phyloP scores from a whole-genome alignment of 2,888 invertebrate species.

The Galeruca laticollis region DNA sequence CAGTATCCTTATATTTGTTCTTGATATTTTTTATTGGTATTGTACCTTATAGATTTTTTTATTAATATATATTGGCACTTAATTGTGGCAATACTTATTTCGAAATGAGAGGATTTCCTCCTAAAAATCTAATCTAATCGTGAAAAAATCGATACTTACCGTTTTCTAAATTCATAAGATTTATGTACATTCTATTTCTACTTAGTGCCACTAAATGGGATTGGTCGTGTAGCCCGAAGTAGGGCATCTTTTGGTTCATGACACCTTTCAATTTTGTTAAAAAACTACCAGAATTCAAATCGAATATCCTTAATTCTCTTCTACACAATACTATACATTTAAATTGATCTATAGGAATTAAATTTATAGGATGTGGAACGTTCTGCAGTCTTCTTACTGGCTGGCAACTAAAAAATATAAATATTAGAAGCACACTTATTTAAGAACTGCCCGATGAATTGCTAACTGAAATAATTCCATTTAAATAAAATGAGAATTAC shows the following conservation, averaged over 20 bases:
- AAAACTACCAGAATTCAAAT: conserved; percentile 81
- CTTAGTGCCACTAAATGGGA: conserved; percentile 86
- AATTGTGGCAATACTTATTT: neutral
- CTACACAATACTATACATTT: conserved; percentile 85
- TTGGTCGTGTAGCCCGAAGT: conserved; percentile 85
- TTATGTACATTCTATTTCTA: conserved; percentile 90
- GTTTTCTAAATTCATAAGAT: conserved; percentile 85
- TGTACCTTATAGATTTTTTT: too few species aligned
- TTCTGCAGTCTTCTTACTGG: conserved; percentile 77
- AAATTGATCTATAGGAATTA: conserved; percentile 82
- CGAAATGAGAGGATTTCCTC: too few species aligned
- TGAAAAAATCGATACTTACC: conserved; percentile 66
- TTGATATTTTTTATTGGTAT: too few species aligned
- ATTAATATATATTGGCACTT: too few species aligned
- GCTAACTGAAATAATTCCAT: too few species aligned
- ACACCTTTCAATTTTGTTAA: conserved; percentile 84
- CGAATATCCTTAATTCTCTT: conserved; percentile 83
- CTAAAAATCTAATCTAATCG: too few species aligned
- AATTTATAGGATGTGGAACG: conserved; percentile 81
- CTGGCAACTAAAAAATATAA: conserved; percentile 68
- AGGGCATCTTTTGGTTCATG: conserved; percentile 95
- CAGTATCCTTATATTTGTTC: too few species aligned
- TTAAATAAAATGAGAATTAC: too few species aligned
- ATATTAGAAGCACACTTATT: neutral
- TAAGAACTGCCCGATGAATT: too few species aligned